Percentiles rank a stretch among this genome's conserved stretches.
phyloP scores from a whole-genome alignment of 2,113 vertebrate species.

The Eolophus roseicapilla region DNA sequence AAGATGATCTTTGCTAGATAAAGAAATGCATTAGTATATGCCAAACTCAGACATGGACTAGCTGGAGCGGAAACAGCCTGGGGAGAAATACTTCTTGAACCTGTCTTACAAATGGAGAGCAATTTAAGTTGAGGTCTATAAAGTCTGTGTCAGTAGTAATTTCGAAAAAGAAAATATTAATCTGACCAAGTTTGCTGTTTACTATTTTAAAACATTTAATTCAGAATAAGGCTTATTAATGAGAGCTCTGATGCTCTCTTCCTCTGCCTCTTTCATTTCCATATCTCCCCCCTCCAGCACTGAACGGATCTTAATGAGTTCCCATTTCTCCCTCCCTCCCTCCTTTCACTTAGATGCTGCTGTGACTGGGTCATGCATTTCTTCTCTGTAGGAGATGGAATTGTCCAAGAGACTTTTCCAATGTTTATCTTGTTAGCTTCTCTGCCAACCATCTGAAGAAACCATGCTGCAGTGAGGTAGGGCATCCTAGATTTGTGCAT shows the following conservation, averaged over 20 bases:
- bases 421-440: not conserved
- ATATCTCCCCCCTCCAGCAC: rapidly evolving
- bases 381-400: not conserved
- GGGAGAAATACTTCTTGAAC: not conserved
- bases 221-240: not conserved
- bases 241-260: not conserved
- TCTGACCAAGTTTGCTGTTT: not conserved
- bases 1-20: not conserved
- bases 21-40: not conserved
- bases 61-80: not conserved
- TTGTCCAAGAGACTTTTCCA: not conserved
- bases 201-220: not conserved
- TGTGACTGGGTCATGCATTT: not conserved
- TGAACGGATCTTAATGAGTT: not conserved
- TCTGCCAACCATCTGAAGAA: not conserved
- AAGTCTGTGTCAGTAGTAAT: not conserved
- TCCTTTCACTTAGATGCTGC: not conserved
- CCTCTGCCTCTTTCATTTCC: not conserved
- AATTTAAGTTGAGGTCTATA: not conserved
- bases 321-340: not conserved
- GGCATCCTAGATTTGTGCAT: not conserved
- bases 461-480: not conserved
- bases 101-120: not conserved
- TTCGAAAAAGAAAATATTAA: not conserved
- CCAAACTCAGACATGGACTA: not conserved